Evolutionary conservation across 2,888 invertebrate species (phyloP).

Genomic region (Sisyra nigra): DNA sequence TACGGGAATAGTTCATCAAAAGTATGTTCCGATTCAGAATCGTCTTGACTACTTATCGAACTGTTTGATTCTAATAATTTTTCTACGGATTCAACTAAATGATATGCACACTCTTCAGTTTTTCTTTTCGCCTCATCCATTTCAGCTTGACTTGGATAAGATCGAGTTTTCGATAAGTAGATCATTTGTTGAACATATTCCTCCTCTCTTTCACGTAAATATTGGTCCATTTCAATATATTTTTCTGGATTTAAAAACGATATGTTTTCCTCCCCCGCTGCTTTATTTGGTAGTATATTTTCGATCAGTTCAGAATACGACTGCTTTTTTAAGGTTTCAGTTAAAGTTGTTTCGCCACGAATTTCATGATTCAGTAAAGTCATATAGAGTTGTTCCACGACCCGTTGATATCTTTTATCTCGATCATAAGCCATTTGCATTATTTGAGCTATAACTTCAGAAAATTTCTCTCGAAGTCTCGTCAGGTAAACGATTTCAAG

Average conservation of each 20-base stretch:
- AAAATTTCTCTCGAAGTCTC: constrained; percentile 4
- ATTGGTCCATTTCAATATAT: background rate
- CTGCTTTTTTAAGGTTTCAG: background rate
- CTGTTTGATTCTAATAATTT: constrained; percentile 4
- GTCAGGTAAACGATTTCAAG: constrained; percentile 17
- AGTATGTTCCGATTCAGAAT: background rate
- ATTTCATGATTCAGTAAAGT: constrained; percentile 18
- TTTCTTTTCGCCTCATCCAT: constrained; percentile 11
- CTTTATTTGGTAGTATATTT: background rate
- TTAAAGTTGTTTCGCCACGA: constrained; percentile 10
- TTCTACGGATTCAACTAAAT: constrained; percentile 17
- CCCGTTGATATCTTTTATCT: background rate
- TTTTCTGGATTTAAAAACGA: background rate
- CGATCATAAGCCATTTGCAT: constrained; percentile 1
- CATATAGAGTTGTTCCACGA: constrained; percentile 2
- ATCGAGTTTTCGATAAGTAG: background rate
- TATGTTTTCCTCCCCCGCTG: background rate
- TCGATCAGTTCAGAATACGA: background rate
- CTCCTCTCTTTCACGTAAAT: background rate
- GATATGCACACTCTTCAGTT: constrained; percentile 19
- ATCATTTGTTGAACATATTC: constrained; percentile 4
- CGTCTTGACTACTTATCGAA: constrained; percentile 1
- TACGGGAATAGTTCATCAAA: constrained; percentile 7
- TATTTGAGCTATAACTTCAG: constrained; percentile 2
- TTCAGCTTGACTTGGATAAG: background rate